Base-by-base conservation (phyloP, 2,797 vertebrate genomes). In the Muraenolepis orangiensis region DNA sequence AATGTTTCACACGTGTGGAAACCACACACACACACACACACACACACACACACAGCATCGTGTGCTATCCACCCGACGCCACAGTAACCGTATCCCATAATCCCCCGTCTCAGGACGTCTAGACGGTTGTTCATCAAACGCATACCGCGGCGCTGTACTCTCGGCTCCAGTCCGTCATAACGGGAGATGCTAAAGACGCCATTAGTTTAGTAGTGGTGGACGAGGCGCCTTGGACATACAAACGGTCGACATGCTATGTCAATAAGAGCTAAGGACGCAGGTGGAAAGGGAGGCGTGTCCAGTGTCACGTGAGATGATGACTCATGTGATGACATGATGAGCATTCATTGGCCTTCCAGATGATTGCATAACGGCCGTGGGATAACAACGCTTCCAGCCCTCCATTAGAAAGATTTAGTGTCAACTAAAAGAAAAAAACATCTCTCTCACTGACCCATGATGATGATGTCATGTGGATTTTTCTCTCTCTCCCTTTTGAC, bases 391-490 rank as follows among this genome's bases (percentile, higher is more conserved):
- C 20, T 6, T n/a, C 20, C 10, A n/a, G 51, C 6, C 51, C 51
- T 23, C 51, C 23, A 57, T 57, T 57, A 57, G 51, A 57, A 57
- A 8, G 5, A 57, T 57, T 57, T 20, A 57, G 4, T 20, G 16
- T 14, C 20, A 5, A 46, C 14, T 18, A 34, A 38, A 57, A 23
- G 1, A 88, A 90, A 88, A 90, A 74, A 84, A 84, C 14, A 75
- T 80, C 84, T 87, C 85, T 82, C 85, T 84, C 87, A 78, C 75
- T 81, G 85, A 82, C n/a, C n/a, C 88, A 88, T 3, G 3, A 8
- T 4, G 82, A 84, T 86, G 88, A 91, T 89, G 88, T 84, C 87
- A 90, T 91, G 90, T 87, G 86, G 85, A 87, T 83, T 84, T 88
- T 90, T 84, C 8, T 7, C 32, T 83, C 84, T 88, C 90, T 84